Conservation (phyloP, 2,888 invertebrate species). For the Dynastes grantii region DNA sequence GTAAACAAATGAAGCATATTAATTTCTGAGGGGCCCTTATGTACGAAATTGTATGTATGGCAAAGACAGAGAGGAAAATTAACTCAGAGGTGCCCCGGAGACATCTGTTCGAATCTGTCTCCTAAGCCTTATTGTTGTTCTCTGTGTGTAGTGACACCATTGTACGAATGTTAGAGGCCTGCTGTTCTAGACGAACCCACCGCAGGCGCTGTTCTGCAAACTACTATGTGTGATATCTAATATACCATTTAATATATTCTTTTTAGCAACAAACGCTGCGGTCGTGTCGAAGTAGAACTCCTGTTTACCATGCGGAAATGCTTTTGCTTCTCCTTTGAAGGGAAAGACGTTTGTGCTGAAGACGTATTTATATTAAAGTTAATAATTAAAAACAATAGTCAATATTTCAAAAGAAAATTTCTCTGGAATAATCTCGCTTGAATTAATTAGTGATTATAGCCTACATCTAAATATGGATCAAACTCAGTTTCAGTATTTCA, state of each 20-base stretch:
- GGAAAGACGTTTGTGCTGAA: neutral
- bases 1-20: constrained; percentile 49
- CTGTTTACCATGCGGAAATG: constrained; percentile 16
- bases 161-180: constrained; percentile 27
- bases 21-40: constrained; percentile 56
- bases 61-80: constrained; percentile 58
- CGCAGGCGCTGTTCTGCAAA: constrained; percentile 32
- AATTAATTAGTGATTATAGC: no score
- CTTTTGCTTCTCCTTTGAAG: constrained; percentile 18
- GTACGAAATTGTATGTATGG: constrained; percentile 60
- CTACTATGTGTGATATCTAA: constrained; percentile 46
- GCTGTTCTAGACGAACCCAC: constrained; percentile 44
- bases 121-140: constrained; percentile 27
- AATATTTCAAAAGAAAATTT: no score
- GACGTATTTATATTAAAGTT: neutral
- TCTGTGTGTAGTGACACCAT: constrained; percentile 20
- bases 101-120: constrained; percentile 46
- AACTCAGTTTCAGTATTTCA: no score
- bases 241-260: constrained; percentile 43
- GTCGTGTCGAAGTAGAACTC: constrained; percentile 12
- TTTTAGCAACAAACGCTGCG: constrained; percentile 22
- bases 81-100: constrained; percentile 60
- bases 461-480: no score
- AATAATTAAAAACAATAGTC: neutral
- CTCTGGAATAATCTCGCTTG: no score